These are phyloP conservation scores for Netelia inedita DNA, from an alignment of 2,888 invertebrate species.

Conservation along the genomic window DNA sequence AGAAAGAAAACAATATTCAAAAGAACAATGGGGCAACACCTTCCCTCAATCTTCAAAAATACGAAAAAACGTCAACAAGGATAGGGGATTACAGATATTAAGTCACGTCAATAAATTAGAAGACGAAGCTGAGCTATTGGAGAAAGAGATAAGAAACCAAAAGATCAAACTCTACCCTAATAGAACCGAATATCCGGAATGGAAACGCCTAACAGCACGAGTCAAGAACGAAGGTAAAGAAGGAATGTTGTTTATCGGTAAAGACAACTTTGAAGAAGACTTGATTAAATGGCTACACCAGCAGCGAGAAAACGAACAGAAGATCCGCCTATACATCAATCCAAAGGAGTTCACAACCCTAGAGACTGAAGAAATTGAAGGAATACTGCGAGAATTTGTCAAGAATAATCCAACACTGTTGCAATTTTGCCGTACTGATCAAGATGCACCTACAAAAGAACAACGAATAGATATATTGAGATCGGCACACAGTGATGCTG, in stretches of 20 bases:
- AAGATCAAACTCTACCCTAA: slow-evolving; percentile 23
- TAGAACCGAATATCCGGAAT: slow-evolving; percentile 25
- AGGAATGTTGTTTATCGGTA: slow-evolving; percentile 7
- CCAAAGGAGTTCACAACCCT: slow-evolving; percentile 28
- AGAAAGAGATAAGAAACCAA: slow-evolving; percentile 3
- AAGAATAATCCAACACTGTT: slow-evolving; percentile 4
- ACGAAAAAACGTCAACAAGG: not conserved
- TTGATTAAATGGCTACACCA: slow-evolving; percentile 14
- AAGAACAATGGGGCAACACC: slow-evolving; percentile 25
- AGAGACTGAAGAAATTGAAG: slow-evolving; percentile 6
- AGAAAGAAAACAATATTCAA: slow-evolving; percentile 16
- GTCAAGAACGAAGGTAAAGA: slow-evolving; percentile 16
- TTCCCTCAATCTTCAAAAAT: slow-evolving; percentile 17
- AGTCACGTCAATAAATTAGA: slow-evolving; percentile 11
- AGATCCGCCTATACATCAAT: slow-evolving; percentile 33
- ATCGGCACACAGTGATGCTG: slow-evolving; percentile 27
- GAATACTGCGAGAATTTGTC: slow-evolving; percentile 23
- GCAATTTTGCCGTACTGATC: slow-evolving; percentile 29
- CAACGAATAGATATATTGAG: slow-evolving; percentile 28
- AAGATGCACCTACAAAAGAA: slow-evolving; percentile 14
- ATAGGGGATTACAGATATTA: not conserved
- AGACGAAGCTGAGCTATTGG: slow-evolving; percentile 2
- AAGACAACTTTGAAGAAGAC: slow-evolving; percentile 13
- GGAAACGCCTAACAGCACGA: slow-evolving; percentile 30
- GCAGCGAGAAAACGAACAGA: slow-evolving; percentile 15